A percentile compares a stretch with the other conserved stretches of the same genome.
These are phyloP conservation scores for Callyntrura guangdongensis DNA, from an alignment of 2,888 invertebrate genomes.

Conservation along the genomic window DNA sequence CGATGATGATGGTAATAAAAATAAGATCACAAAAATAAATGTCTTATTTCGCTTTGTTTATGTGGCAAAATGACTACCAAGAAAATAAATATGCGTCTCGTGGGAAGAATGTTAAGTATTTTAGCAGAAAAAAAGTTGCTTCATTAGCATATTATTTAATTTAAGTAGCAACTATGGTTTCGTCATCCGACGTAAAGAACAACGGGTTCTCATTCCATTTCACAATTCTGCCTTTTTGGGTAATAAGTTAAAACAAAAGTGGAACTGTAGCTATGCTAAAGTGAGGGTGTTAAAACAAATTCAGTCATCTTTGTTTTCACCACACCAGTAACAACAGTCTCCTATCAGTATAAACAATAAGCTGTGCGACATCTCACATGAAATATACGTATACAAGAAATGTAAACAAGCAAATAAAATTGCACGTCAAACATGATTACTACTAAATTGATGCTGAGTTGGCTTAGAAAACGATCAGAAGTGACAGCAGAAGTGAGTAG, in stretches of 20 bases:
- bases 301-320: too few species aligned
- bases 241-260: neutral
- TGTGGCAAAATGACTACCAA: neutral
- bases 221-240: neutral
- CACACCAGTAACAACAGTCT: too few species aligned
- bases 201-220: neutral
- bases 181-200: neutral
- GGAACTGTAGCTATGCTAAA: too few species aligned
- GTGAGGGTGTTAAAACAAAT: too few species aligned
- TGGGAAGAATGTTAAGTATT: neutral
- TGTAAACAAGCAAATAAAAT: too few species aligned
- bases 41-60: neutral
- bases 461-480: too few species aligned
- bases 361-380: too few species aligned
- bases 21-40: neutral
- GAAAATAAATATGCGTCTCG: neutral
- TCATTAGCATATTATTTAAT: neutral
- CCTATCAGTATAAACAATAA: too few species aligned
- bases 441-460: too few species aligned
- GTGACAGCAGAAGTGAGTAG: too few species aligned
- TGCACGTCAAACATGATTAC: too few species aligned
- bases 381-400: too few species aligned
- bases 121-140: constrained; percentile 5
- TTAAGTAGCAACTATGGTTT: neutral
- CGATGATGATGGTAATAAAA: neutral